Evolutionary conservation across 64 coral and sea anemone genomes (phyloP).

Genomic region (Cladopsammia gracilis): DNA sequence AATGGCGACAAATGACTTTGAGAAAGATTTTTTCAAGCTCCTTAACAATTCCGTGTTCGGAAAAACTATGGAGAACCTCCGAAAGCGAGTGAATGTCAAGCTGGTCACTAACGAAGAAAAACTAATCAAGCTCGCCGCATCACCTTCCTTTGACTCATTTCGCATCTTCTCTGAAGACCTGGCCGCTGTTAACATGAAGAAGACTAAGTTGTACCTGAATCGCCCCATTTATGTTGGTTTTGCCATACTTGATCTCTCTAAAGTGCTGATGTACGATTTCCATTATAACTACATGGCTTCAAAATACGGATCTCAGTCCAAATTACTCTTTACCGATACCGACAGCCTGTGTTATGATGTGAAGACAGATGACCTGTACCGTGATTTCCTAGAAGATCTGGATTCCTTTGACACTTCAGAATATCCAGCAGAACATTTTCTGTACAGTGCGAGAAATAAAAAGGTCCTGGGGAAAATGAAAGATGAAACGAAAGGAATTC

Average conservation of each 20-base stretch:
- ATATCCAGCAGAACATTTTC: not conserved
- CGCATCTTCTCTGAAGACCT: not conserved
- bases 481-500: slow-evolving; percentile 16
- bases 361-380: slow-evolving; percentile 46
- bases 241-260: slow-evolving; percentile 25
- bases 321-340: slow-evolving; percentile 24
- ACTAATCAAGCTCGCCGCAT: not conserved
- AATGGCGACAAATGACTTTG: slow-evolving; percentile 17
- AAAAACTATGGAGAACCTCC: slow-evolving; percentile 32
- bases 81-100: slow-evolving; percentile 24
- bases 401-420: slow-evolving; percentile 43
- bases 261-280: slow-evolving; percentile 48
- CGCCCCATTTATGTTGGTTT: slow-evolving; percentile 10
- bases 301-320: not conserved
- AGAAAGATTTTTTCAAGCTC: slow-evolving; percentile 25
- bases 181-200: not conserved
- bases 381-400: not conserved
- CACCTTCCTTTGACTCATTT: not conserved
- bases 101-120: not conserved
- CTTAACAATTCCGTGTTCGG: slow-evolving; percentile 28
- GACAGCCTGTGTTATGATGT: slow-evolving; percentile 7
- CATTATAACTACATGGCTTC: slow-evolving; percentile 14
- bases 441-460: slow-evolving; percentile 42
- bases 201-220: not conserved
- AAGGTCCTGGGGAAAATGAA: slow-evolving; percentile 58